Conservation (phyloP, 2,888 invertebrate genomes). For the Tachina fera region DNA sequence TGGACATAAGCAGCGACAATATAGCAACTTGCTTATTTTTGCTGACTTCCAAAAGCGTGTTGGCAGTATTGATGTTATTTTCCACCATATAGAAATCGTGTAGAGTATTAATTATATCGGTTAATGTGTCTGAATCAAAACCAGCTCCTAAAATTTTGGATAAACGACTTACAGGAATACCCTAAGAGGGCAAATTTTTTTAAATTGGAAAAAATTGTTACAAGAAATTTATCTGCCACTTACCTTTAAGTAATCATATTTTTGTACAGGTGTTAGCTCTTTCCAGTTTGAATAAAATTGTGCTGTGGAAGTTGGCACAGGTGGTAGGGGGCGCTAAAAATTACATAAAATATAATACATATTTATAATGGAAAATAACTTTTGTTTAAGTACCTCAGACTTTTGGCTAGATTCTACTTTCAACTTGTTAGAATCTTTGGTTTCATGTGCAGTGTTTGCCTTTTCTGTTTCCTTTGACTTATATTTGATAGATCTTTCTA, state of each 20-base stretch:
- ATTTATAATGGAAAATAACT: background rate
- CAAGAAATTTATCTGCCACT: background rate
- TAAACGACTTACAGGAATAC: conserved; percentile 77
- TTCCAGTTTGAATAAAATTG: conserved; percentile 82
- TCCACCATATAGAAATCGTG: conserved; percentile 78
- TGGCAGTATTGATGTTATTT: conserved; percentile 75
- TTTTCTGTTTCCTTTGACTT: background rate
- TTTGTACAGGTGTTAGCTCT: conserved; percentile 78
- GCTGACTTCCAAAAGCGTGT: conserved; percentile 78
- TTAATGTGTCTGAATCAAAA: conserved; percentile 80
- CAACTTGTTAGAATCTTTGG: conserved; percentile 23
- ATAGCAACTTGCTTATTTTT: conserved; percentile 80
- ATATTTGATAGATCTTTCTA: background rate
- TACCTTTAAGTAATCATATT: conserved; percentile 80
- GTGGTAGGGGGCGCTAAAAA: conserved; percentile 75
- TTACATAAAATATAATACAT: conserved; percentile 23
- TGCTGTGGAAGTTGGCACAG: conserved; percentile 78
- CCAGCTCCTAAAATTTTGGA: conserved; percentile 81
- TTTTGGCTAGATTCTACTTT: background rate
- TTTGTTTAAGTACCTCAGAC: conserved; percentile 15
- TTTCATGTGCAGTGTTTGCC: background rate
- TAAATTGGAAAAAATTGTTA: background rate
- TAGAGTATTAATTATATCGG: conserved; percentile 77
- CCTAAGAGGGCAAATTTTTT: conserved; percentile 70
- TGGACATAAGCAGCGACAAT: conserved; percentile 79